Base-by-base conservation (phyloP, 2,888 invertebrate genomes). In the Cetonia aurata region DNA sequence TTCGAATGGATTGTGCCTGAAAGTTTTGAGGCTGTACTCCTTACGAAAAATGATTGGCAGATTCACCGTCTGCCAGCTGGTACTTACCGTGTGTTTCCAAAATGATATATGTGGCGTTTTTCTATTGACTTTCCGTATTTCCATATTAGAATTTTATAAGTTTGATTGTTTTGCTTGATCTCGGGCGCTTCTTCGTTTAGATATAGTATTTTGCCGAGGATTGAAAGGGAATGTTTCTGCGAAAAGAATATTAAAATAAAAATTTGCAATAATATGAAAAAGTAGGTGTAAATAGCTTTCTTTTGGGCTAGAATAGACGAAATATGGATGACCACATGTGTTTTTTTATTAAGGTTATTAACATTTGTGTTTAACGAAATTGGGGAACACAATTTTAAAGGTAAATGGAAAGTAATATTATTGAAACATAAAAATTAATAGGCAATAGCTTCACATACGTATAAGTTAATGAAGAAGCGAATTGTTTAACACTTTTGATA, bases 61-160 rank as follows among this genome's bases (percentile, higher is more conserved):
- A 41, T 50, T 48, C 33, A 17, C 10, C 15, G 37, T 6, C 9
- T 50, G 33, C 15, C 25, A 1, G 17, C 2, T 9, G 13, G 42
- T 62, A 74, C 80, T 74, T 78, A 87, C 85, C 75, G 81, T 59
- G 81, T 75, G 0, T 80, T 78, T 12, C 86, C 83, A 75, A 85
- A 90, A 52, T 84, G 85, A 73, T 83, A 84, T 15, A 90, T 77
- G 74, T 91, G 89, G 25, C 91, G 85, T 9, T 83, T 84, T 79
- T 88, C 86, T 60, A 91, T 83, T 75, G 86, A 86, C 0, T 82
- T 73, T 71, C 89, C 90, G 76, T 88, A 85, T 78, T 88, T 87
- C 90, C 90, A 91, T 53, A 91, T 82, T 42, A 90, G 82, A 72
- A 91, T 87, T 70, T 86, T 81, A 77, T 85, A 88, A 3, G 77